These are phyloP conservation scores for Palaemon carinicauda DNA, from an alignment of 1,140 invertebrate species.

Conservation along the genomic window DNA sequence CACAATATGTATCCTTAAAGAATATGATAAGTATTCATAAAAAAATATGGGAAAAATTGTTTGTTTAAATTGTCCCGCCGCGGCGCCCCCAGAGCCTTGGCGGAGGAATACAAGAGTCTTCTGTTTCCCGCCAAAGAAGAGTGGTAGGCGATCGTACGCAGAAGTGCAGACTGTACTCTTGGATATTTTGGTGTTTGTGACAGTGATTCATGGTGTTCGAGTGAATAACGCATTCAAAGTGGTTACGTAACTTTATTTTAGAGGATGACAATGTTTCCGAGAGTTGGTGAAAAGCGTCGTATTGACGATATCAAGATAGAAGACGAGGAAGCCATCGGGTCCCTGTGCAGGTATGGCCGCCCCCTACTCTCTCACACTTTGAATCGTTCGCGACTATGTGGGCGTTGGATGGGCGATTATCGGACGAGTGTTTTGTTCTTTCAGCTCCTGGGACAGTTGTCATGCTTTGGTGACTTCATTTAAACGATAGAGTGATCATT, in stretches of 20 bases:
- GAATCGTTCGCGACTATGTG: neutral
- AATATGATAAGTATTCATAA: neutral
- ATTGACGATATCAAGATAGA: slow-evolving; percentile 50
- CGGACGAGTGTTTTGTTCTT: neutral
- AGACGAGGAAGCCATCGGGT: slow-evolving; percentile 54
- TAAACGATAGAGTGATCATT: neutral
- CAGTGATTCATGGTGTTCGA: slow-evolving; percentile 44
- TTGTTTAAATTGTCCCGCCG: slow-evolving; percentile 51
- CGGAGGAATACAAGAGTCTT: slow-evolving; percentile 52
- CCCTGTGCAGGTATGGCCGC: slow-evolving; percentile 54
- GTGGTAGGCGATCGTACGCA: slow-evolving; percentile 34
- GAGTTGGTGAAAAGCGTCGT: slow-evolving; percentile 53
- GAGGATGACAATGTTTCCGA: slow-evolving; percentile 55
- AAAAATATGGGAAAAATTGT: neutral
- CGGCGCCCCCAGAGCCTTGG: slow-evolving; percentile 36
- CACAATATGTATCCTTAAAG: neutral
- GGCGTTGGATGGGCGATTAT: neutral
- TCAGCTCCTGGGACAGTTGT: slow-evolving; percentile 22
- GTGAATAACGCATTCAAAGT: slow-evolving; percentile 27
- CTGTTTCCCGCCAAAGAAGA: slow-evolving; percentile 57
- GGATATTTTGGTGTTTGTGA: slow-evolving; percentile 46
- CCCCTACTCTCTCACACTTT: slow-evolving; percentile 44
- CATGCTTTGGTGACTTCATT: neutral
- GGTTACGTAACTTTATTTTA: slow-evolving; percentile 20
- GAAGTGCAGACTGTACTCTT: slow-evolving; percentile 52